Evolutionary conservation across 1,140 invertebrate species (phyloP).

Genomic region (Aphidius gifuensis): DNA sequence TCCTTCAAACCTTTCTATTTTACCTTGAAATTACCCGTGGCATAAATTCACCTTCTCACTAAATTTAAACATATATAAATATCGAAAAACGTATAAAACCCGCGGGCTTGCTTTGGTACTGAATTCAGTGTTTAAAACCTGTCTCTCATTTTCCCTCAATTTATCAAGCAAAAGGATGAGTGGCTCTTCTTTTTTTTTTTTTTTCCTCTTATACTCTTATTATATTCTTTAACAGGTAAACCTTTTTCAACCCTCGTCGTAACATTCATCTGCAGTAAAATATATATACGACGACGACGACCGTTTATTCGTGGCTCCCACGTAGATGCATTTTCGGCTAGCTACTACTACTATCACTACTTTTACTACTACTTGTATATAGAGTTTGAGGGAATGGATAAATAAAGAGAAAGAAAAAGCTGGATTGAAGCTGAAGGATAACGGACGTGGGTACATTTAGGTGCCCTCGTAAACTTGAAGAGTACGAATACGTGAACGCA

Average conservation of each 20-base stretch:
- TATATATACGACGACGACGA: slow-evolving; percentile 18
- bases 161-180: background rate
- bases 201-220: background rate
- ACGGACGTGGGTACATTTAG: slow-evolving; percentile 25
- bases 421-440: slow-evolving; percentile 12
- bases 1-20: background rate
- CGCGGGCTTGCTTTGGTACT: slow-evolving; percentile 28
- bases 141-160: slow-evolving; percentile 9
- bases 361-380: too few relatives aligned
- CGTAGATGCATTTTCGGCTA: slow-evolving; percentile 25
- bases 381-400: background rate
- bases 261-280: slow-evolving; percentile 29
- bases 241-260: background rate
- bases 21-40: slow-evolving; percentile 39
- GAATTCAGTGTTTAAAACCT: slow-evolving; percentile 39
- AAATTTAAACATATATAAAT: slow-evolving; percentile 26
- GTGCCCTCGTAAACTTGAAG: slow-evolving; percentile 25
- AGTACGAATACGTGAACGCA: slow-evolving; percentile 27
- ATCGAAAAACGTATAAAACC: slow-evolving; percentile 45
- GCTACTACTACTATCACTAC: too few relatives aligned
- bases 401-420: background rate
- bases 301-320: slow-evolving; percentile 30
- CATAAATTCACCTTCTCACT: slow-evolving; percentile 34
- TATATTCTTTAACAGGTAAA: background rate
- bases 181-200: background rate